Evolutionary conservation across 2,888 invertebrate species (phyloP).

Genomic region (Caenorhabditis sinica): DNA sequence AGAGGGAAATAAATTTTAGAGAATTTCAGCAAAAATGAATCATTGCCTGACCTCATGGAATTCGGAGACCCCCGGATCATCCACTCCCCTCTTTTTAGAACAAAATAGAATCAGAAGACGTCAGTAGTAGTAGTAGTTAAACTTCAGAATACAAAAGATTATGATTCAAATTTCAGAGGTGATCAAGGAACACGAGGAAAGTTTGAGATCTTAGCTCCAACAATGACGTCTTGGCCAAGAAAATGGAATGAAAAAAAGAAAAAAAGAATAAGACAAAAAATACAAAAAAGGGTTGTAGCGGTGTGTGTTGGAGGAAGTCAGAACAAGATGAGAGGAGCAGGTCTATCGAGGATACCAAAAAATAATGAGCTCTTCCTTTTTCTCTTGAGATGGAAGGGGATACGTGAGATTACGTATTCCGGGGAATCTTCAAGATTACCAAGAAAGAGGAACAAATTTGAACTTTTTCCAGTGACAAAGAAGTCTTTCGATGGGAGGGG

Average conservation of each 20-base stretch:
- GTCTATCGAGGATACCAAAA: background rate
- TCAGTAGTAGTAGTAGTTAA: background rate
- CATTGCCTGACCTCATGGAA: background rate
- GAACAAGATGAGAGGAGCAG: background rate
- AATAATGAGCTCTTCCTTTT: constrained; percentile 9
- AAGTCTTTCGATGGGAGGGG: constrained; percentile 12
- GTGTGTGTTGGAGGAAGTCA: background rate
- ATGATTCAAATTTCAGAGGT: background rate
- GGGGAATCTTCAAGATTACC: background rate
- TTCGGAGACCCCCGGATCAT: background rate
- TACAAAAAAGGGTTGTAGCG: background rate
- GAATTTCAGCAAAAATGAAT: background rate
- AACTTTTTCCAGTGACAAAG: constrained; percentile 5
- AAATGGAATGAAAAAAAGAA: background rate
- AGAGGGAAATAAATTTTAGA: background rate
- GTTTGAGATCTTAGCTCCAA: background rate
- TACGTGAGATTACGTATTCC: constrained; percentile 1
- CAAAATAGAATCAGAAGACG: constrained; percentile 13
- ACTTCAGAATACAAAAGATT: constrained; percentile 13
- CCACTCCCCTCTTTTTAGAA: background rate
- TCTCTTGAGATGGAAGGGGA: background rate
- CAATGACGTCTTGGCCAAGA: background rate
- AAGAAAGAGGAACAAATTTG: background rate
- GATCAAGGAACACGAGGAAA: background rate
- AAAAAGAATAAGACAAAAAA: background rate